Conservation (phyloP, 2,888 invertebrate species). For the Scrobipalpa atriplicella region DNA sequence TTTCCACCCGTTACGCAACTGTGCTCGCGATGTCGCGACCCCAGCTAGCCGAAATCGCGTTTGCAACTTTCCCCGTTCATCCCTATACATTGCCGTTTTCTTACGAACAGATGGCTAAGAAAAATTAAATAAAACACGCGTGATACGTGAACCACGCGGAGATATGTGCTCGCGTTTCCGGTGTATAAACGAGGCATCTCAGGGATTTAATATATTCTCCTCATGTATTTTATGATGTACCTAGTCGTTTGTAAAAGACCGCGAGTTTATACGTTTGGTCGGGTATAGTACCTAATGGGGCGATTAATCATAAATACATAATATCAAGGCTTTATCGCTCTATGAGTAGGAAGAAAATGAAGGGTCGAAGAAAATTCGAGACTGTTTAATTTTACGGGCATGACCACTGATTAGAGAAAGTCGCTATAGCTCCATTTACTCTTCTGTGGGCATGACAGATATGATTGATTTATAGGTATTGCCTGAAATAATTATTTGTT, state of each 20-base stretch:
- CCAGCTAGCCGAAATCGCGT: constrained; percentile 29
- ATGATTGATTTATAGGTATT: too few relatives aligned
- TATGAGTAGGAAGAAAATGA: too few relatives aligned
- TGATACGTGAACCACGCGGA: constrained; percentile 23
- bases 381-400: too few relatives aligned
- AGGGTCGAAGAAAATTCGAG: too few relatives aligned
- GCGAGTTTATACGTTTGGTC: not conserved
- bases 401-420: too few relatives aligned
- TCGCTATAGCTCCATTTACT: too few relatives aligned
- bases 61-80: constrained; percentile 34
- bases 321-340: too few relatives aligned
- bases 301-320: too few relatives aligned
- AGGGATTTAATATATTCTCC: constrained; percentile 41
- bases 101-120: constrained; percentile 29
- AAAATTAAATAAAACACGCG: constrained; percentile 30
- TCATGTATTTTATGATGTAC: constrained; percentile 35
- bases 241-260: constrained; percentile 33
- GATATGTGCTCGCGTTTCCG: constrained; percentile 17
- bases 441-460: too few relatives aligned
- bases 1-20: too few relatives aligned
- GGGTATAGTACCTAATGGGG: not conserved
- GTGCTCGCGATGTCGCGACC: too few relatives aligned
- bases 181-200: constrained; percentile 32
- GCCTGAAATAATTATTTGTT: too few relatives aligned
- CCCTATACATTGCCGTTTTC: constrained; percentile 38